These are phyloP conservation scores for Amblyjoppa proteus DNA, from an alignment of 2,888 invertebrate genomes.

Conservation along the genomic window DNA sequence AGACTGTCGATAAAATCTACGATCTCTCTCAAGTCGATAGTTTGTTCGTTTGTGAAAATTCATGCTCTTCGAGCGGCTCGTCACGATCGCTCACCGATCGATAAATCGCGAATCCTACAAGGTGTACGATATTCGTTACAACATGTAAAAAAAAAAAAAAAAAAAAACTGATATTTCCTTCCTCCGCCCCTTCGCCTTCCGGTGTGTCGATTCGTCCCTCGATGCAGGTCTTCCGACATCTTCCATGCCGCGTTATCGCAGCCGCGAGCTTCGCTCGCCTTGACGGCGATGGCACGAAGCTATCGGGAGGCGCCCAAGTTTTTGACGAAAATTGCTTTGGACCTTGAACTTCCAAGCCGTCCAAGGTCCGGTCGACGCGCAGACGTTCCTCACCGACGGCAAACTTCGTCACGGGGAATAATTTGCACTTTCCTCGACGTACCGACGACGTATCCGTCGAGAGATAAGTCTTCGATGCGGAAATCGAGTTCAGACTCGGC, in stretches of 20 bases:
- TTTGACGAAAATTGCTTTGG: constrained; percentile 50
- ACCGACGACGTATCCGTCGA: constrained; percentile 11
- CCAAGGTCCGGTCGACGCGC: constrained; percentile 2
- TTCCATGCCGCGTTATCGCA: constrained; percentile 1
- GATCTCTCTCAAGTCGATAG: too few relatives aligned
- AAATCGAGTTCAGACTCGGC: constrained; percentile 32
- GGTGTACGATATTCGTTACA: too few relatives aligned
- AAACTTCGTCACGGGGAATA: constrained; percentile 46
- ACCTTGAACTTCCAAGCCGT: constrained; percentile 49
- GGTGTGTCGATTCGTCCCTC: constrained; percentile 21
- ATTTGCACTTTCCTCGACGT: constrained; percentile 50
- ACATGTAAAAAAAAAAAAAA: background rate
- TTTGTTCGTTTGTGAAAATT: too few relatives aligned
- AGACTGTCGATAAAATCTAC: too few relatives aligned
- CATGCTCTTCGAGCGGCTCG: too few relatives aligned
- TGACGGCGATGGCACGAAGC: background rate
- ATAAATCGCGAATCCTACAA: too few relatives aligned
- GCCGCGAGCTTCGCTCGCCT: background rate
- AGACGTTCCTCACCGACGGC: background rate
- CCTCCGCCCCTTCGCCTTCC: background rate
- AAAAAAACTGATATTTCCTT: constrained; percentile 13
- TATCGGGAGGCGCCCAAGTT: constrained; percentile 26
- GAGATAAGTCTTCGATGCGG: constrained; percentile 56
- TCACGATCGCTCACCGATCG: too few relatives aligned
- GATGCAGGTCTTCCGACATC: constrained; percentile 26